Evolutionary conservation across 1,140 invertebrate genomes (phyloP), one percentile per base, ranked within the genome.

Genomic region (Euwallacea fornicatus): DNA sequence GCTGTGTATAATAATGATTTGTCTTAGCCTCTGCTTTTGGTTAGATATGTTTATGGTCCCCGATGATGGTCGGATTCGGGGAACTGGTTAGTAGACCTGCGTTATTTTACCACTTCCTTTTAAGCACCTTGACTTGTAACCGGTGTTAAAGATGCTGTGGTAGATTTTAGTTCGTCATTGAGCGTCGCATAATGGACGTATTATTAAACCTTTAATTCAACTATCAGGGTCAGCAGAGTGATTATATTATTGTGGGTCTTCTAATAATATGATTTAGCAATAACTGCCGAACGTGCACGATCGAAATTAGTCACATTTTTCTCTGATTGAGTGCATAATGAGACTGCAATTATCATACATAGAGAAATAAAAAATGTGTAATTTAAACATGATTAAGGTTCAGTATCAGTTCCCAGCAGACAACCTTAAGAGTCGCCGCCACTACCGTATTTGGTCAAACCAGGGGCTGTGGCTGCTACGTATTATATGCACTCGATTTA

Each of bases 401-500:
- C 46, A 13, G 16, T 13, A 56, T 16, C 16, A 21, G 8, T 56
- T 56, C 16, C 54, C 54, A n/a, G 9, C 54, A 56, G 54, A 56
- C 54, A 21, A 21, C 54, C 54, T 56, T 56, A 56, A n/a, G 11
- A 56, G 54, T 56, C 16, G 54, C 16, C 54, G 16, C 54, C 54
- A 56, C 16, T 56, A 15, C 54, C 54, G 10, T 56, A 56, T 56
- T 15, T 15, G 54, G 54, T 15, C 8, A 56, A 56, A n/a, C n/a
- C 54, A 56, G 54, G 9, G 54, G 16, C 46, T 50, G 46, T 13
- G 46, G 13, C 6, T 13, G 46, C 46, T 13, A 50, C 7, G 46
- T 50, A 50, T 50, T 50, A 50, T 6, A 50, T 50, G 9, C 9
- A 50, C 9, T 50, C 46, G 46, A 50, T 50, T 50, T 50, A 50